These are phyloP conservation scores for Semicossyphus pulcher DNA, from an alignment of 2,113 vertebrate genomes.

Conservation along the genomic window DNA sequence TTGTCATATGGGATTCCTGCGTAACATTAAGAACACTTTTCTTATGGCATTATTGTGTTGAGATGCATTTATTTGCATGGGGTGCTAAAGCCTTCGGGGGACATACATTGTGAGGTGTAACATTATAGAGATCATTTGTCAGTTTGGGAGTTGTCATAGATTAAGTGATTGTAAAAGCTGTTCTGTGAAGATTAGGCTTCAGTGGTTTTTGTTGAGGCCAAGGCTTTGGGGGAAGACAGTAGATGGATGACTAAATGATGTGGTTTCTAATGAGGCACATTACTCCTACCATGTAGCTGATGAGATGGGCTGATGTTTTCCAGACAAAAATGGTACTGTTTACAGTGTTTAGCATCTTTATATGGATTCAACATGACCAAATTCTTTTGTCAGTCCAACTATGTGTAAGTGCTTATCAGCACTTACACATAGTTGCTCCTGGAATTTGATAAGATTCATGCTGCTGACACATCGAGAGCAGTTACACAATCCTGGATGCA, in stretches of 20 bases:
- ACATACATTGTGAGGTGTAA: conserved; percentile 17
- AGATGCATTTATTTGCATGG: not conserved
- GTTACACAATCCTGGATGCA: conserved; percentile 23
- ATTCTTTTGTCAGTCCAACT: not conserved
- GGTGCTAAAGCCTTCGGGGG: too few species aligned
- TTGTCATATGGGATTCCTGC: not conserved
- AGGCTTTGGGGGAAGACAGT: not conserved
- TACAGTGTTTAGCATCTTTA: not conserved
- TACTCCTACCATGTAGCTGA: too few species aligned
- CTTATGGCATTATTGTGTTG: not conserved
- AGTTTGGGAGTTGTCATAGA: conserved; percentile 75
- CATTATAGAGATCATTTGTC: conserved; percentile 23
- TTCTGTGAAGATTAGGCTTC: conserved; percentile 61
- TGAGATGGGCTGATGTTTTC: too few species aligned
- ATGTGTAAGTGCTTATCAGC: too few species aligned
- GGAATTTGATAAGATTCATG: conserved; percentile 9
- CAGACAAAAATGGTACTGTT: not conserved
- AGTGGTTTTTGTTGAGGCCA: not conserved
- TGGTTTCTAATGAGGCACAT: not conserved
- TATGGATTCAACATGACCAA: not conserved
- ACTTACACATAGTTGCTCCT: not conserved
- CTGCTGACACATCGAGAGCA: conserved; percentile 9
- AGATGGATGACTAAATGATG: not conserved
- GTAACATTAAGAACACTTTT: not conserved
- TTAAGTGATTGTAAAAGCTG: conserved; percentile 70